Conservation (phyloP, 2,113 vertebrate species). For the Furnarius figulus region DNA sequence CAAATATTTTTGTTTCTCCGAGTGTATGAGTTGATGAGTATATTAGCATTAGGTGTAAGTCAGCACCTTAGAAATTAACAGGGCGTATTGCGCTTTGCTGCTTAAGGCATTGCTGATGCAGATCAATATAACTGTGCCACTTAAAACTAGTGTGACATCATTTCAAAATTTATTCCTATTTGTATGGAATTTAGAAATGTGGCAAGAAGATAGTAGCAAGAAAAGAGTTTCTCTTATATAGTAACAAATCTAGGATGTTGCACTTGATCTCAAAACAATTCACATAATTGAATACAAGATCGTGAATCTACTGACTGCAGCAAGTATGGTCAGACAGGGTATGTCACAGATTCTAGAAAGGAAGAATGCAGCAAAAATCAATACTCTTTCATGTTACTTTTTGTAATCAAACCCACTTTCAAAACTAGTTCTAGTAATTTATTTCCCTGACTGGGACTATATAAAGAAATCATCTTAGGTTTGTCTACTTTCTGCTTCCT, state of each 20-base stretch:
- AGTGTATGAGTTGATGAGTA: background rate
- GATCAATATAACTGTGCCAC: background rate
- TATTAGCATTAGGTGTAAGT: background rate
- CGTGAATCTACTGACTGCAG: background rate
- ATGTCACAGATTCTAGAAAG: background rate
- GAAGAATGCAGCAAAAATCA: background rate
- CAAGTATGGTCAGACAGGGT: background rate
- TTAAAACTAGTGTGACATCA: background rate
- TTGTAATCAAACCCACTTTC: background rate
- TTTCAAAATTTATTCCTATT: background rate
- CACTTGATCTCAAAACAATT: background rate
- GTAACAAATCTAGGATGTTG: background rate
- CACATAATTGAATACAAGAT: fast-evolving
- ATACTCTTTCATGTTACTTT: background rate
- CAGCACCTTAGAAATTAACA: background rate
- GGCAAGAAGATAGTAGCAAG: background rate
- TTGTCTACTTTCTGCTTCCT: background rate
- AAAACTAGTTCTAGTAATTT: fast-evolving
- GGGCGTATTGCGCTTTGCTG: background rate
- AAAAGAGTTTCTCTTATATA: background rate
- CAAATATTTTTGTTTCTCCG: background rate
- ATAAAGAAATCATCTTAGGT: background rate
- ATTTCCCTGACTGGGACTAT: background rate
- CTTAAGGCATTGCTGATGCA: background rate
- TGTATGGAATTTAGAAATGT: background rate